Base-by-base conservation (phyloP, 2,797 vertebrate species). In the Catharus ustulatus region DNA sequence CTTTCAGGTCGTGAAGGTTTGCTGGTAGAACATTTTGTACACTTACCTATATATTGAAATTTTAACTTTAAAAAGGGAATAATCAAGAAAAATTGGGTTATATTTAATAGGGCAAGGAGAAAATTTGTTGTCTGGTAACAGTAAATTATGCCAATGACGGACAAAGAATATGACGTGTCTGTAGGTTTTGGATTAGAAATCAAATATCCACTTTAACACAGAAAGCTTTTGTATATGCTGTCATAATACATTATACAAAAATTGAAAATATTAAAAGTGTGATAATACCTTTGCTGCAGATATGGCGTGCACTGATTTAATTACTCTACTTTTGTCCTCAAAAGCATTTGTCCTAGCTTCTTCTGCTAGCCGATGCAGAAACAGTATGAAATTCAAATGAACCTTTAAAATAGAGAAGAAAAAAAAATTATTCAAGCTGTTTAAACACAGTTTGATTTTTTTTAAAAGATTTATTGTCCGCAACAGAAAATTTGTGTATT, bases 321-420 rank as follows among this genome's bases (percentile, higher is more conserved):
- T 98, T 32, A 97, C 96, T 80, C 97, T 97, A 48, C 98, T 98
- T 95, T 98, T 99, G 43, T 97, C 98, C 76, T 98, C 98, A 96
- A 98, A 98, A 49, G 99, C 99, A 68, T 98, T 98, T 85, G 97
- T 93, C 85, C 98, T 98, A 27, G 98, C 97, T 96, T 99, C 99
- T 95, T 99, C 98, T 10, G 98, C 98, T 91, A 99, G 97, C 30
- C 97, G 98, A 86, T 96, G 98, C 26, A 99, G 73, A 97, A 99
- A 99, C 38, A 99, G 45, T 76, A 99, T 95, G 58, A 98, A 98
- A 67, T 92, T 97, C 90, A 99, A 98, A 90, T 99, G 98, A 61
- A 99, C 95, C 99, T 99, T 97, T 79, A 48, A 79, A 94, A 94
- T 73, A 95, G 46, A 26, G 23, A 48, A 76, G 11, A 26, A 27